Evolutionary conservation across 2,797 vertebrate genomes (phyloP), one percentile per base, ranked within the genome.

Genomic region (Brachymystax lenok): DNA sequence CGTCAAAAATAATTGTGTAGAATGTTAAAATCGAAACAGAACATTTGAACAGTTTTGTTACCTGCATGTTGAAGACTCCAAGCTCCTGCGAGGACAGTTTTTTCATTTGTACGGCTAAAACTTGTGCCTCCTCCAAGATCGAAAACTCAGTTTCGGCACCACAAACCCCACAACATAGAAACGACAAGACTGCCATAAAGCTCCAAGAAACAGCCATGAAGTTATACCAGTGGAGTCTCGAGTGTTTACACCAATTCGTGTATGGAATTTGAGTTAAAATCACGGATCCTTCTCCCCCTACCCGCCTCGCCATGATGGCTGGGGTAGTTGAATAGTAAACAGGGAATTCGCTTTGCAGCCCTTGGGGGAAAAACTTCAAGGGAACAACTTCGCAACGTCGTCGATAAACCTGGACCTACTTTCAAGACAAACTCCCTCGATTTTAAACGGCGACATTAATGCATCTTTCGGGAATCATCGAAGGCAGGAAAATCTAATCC

Each of bases 11-110:
- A 68, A 33, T 6, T 17, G 6, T 33, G 16, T 68, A 16, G 17
- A 33, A 33, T 33, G 27, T 14, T 66, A n/a, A 66, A 63, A 78
- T n/a, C 5, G 46, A 0, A 67, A 69, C 68, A 82, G 50, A 75
- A 27, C 16, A 66, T 63, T 12, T n/a, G 12, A 67, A 27, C 72
- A 35, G 40, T 78, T 79, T 52, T 71, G 64, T 89, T 95, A 99
- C 98, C 97, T 98, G 97, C 98, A 98, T 97, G 6, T 95, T 96
- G 82, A 96, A 95, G 67, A 98, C 97, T 79, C 97, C 95, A 81
- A 99, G 95, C 91, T 99, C 98, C 91, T 98, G 96, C 0, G 95
- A 90, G 30, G 96, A 96, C 64, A 99, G 94, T 80, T 95, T 96
- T 72, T 94, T 95, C 97, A 99, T 99, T 86, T 98, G 97, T 28